phyloP scores from a whole-genome alignment of 2,888 invertebrate species.

The Drosophila birchii region DNA sequence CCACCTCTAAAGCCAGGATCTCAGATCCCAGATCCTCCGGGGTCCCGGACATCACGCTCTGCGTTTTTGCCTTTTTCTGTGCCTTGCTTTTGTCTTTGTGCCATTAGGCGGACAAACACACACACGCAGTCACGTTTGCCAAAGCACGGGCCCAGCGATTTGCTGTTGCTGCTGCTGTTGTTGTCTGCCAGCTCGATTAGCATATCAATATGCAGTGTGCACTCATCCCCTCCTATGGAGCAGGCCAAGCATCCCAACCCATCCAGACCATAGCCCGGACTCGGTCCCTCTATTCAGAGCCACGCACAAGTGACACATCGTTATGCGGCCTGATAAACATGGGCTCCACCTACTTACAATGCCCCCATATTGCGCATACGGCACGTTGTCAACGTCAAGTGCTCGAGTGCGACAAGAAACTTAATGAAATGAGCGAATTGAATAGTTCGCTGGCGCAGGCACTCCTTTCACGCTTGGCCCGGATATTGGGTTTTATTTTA shows the following conservation, averaged over 20 bases:
- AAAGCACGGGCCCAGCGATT: slow-evolving; percentile 19
- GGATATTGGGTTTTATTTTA: slow-evolving; percentile 73
- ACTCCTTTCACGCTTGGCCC: slow-evolving; percentile 13
- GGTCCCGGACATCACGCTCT: slow-evolving; percentile 37
- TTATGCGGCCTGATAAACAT: slow-evolving; percentile 72
- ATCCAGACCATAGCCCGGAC: slow-evolving; percentile 1
- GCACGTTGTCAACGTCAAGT: slow-evolving; percentile 63
- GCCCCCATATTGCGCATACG: slow-evolving; percentile 67
- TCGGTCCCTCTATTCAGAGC: slow-evolving; percentile 19
- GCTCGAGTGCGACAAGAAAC: slow-evolving; percentile 62
- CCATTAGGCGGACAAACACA: slow-evolving; percentile 62
- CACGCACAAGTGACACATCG: slow-evolving; percentile 69
- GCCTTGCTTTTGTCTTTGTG: slow-evolving; percentile 67
- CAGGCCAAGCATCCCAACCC: background rate
- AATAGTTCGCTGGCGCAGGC: slow-evolving; percentile 64
- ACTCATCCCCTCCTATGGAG: background rate
- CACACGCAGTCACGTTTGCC: slow-evolving; percentile 58
- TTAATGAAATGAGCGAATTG: slow-evolving; percentile 80
- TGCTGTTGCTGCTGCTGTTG: slow-evolving; percentile 12
- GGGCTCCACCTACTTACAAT: slow-evolving; percentile 33
- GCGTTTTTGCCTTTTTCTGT: slow-evolving; percentile 66
- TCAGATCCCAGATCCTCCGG: slow-evolving; percentile 21
- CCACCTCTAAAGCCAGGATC: slow-evolving; percentile 48
- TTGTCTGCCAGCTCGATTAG: slow-evolving; percentile 67
- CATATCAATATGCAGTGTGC: slow-evolving; percentile 76